Base-by-base conservation (phyloP, 1,140 invertebrate genomes). In the Aphelinus atriplicis region DNA sequence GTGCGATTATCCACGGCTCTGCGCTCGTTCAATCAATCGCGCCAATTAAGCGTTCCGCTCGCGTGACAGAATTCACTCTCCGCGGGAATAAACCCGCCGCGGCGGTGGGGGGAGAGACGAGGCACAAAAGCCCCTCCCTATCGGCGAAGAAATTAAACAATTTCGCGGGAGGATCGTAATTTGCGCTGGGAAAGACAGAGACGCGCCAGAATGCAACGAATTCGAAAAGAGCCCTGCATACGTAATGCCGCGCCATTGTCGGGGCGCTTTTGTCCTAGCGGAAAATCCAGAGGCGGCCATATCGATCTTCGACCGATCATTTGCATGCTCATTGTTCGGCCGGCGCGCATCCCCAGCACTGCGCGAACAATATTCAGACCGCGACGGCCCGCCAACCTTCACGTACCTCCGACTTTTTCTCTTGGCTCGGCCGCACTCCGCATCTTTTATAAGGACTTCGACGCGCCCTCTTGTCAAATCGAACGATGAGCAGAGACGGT, bases 251-350 rank as follows among this genome's bases (percentile, higher is more conserved):
- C n/a, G 80, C 84, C 84, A 85, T 86, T 87, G 84, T 86, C 83
- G 83, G 78, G 77, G 78, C 57, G 78, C 71, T 73, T 73, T 73
- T 73, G 71, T 73, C 71, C 67, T 48, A 79, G 80, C 79, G 84
- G 82, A 84, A 87, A 88, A 88, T 87, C 87, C 86, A 86, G 85
- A 86, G 86, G 87, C 86, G 86, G 84, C 81, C 81, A 81, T 86
- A 87, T 88, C 86, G 86, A 88, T 87, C 86, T 87, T 87, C 84
- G 84, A 81, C 86, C 85, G 85, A 88, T 88, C 86, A 88, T 88
- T 88, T 88, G 86, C 86, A 88, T 88, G 84, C 84, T 88, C 84
- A 88, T 88, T 88, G 86, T 88, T 87, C 66, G 51, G 42, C 51
- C 9, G 65, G n/a, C 84, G 80, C 74, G 75, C 77, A 81, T 83